Percentiles rank a stretch among this genome's conserved stretches.
Conservation (phyloP, 2,888 invertebrate genomes). For the Lithophane leautieri region DNA sequence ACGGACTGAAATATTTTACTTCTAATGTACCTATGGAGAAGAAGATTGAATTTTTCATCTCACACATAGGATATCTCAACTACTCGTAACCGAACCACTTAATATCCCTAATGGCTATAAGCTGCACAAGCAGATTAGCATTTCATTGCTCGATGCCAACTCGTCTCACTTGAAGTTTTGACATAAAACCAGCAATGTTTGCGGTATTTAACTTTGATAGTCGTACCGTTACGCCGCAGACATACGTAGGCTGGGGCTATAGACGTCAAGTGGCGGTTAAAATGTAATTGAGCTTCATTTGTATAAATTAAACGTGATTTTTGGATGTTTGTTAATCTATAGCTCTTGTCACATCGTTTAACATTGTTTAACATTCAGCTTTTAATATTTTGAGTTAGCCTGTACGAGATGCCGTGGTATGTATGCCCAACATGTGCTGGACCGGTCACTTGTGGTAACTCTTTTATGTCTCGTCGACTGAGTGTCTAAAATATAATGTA, state of each 20-base stretch:
- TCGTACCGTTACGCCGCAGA: slow-evolving; percentile 7
- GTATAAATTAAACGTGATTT: neutral
- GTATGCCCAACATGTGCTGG: too few relatives aligned
- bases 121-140: slow-evolving; percentile 37
- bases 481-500: neutral
- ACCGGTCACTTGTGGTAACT: neutral
- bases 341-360: neutral
- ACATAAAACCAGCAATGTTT: slow-evolving; percentile 40
- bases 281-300: slow-evolving; percentile 10
- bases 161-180: slow-evolving; percentile 31
- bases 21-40: neutral
- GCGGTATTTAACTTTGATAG: slow-evolving; percentile 42
- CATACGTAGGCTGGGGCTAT: slow-evolving; percentile 19
- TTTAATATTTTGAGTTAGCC: neutral
- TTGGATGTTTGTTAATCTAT: neutral
- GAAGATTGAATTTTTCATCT: neutral
- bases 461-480: neutral
- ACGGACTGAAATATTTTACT: neutral
- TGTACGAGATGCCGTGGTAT: neutral
- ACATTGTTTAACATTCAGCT: neutral
- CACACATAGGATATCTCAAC: neutral
- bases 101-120: slow-evolving; percentile 20
- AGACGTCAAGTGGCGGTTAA: slow-evolving; percentile 19
- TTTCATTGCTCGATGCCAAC: slow-evolving; percentile 42
- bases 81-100: slow-evolving; percentile 9